phyloP scores from a whole-genome alignment of 2,113 vertebrate genomes.

The Perca flavescens region DNA sequence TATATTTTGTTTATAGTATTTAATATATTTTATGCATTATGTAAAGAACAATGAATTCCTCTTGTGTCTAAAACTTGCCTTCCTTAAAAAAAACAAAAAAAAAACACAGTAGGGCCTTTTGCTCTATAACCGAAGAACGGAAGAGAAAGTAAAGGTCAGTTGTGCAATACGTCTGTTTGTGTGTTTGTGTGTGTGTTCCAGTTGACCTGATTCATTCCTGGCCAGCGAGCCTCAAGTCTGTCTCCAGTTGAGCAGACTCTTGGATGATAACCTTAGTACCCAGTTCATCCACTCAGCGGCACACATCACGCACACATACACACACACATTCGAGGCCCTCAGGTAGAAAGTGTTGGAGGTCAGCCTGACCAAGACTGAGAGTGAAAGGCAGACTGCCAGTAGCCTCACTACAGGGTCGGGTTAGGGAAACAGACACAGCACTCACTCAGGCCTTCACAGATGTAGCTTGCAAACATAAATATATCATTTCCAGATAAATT shows the following conservation, averaged over 20 bases:
- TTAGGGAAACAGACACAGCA: conserved; percentile 7
- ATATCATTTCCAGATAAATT: background rate
- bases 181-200: background rate
- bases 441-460: background rate
- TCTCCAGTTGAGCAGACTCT: conserved; percentile 35
- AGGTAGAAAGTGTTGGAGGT: conserved; percentile 42
- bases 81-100: background rate
- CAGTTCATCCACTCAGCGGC: conserved; percentile 27
- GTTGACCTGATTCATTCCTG: conserved; percentile 43
- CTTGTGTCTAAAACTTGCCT: background rate
- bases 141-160: conserved; percentile 28
- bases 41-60: background rate
- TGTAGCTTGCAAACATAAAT: background rate
- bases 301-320: conserved; percentile 6
- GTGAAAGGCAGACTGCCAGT: conserved; percentile 32
- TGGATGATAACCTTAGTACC: conserved; percentile 35
- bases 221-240: conserved; percentile 43
- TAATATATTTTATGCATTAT: background rate
- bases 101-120: background rate
- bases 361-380: conserved; percentile 5
- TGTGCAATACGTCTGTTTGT: background rate
- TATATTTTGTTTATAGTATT: background rate
- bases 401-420: background rate
- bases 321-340: conserved; percentile 11
- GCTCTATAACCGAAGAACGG: background rate